Base-by-base conservation (phyloP, 1,140 invertebrate species). In the Neodiprion lecontei region DNA sequence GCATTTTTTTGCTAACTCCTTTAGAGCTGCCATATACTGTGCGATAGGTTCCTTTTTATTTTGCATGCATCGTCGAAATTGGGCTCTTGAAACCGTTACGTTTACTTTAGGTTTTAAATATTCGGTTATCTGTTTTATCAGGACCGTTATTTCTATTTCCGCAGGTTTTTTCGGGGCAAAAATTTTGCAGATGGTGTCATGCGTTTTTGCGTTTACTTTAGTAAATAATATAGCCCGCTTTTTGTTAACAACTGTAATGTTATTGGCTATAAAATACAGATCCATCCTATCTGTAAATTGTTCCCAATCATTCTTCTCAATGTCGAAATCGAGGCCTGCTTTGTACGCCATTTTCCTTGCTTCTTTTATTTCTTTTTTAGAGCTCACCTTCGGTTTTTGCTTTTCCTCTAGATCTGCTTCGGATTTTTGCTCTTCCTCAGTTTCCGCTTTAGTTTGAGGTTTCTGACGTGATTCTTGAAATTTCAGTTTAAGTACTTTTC, bases 71-170 rank as follows among this genome's bases (percentile, higher is more conserved):
- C 79, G 76, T 9, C 79, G 78, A 66, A 84, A 82, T 23, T 82
- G 75, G 50, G 82, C 79, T 61, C 79, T 17, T 72, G 81, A 80
- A 9, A 81, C 81, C 53, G 79, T 79, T 50, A 78, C 77, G 2
- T 78, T 83, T 9, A 78, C 70, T 69, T 79, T 74, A 9, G 82
- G 83, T 75, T 85, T 75, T 23, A 82, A 53, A 70, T 81, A 77
- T 1, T 82, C 72, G 14, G 70, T 72, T 47, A 81, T 75, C 1
- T 80, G 66, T 17, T 69, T 72, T 23, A 82, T 76, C 61, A 82
- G 61, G 17, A 79, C 76, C 1, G 23, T 69, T 65, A 79, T 81
- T 3, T 71, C 72, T 47, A 76, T 79, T 8, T 76, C 71, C 72
- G 78, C 76, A 1, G 80, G 81, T 11, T 79, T 75, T 9, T 72